Percentiles rank a stretch among this genome's conserved stretches.
Conservation (phyloP, 2,888 invertebrate species). For the Aspidiotus rigidus region DNA sequence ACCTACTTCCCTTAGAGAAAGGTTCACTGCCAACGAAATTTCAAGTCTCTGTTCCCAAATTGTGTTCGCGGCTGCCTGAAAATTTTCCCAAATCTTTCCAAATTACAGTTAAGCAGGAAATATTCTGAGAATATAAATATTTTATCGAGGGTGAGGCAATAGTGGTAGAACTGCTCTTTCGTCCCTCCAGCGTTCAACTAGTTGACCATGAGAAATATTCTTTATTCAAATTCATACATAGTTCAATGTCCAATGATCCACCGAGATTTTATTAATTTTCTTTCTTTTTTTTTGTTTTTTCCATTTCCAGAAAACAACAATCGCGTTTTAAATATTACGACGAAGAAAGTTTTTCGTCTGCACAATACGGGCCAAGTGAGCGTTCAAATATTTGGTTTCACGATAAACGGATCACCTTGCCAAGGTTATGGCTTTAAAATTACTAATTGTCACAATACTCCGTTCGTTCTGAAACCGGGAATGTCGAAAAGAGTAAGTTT, state of each 20-base stretch:
- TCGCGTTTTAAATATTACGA: slow-evolving; percentile 49
- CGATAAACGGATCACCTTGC: slow-evolving; percentile 58
- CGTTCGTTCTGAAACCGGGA: slow-evolving; percentile 63
- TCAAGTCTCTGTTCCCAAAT: too few species aligned
- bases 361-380: slow-evolving; percentile 84
- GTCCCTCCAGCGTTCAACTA: too few species aligned
- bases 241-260: background rate
- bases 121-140: too few species aligned
- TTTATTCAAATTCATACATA: background rate
- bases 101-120: too few species aligned
- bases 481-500: slow-evolving; percentile 47
- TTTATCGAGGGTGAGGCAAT: too few species aligned
- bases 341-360: slow-evolving; percentile 71
- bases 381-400: slow-evolving; percentile 61
- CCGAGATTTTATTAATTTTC: slow-evolving; percentile 5
- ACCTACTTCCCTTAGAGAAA: too few species aligned
- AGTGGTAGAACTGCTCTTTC: too few species aligned
- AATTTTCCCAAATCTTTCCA: too few species aligned
- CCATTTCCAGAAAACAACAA: slow-evolving; percentile 33
- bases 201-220: background rate
- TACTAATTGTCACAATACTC: slow-evolving; percentile 54
- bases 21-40: too few species aligned
- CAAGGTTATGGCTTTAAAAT: slow-evolving; percentile 73
- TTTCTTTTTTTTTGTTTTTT: background rate
- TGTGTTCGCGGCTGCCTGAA: too few species aligned